Base-by-base conservation (phyloP, 1,140 invertebrate species). In the Asbolus verrucosus region DNA sequence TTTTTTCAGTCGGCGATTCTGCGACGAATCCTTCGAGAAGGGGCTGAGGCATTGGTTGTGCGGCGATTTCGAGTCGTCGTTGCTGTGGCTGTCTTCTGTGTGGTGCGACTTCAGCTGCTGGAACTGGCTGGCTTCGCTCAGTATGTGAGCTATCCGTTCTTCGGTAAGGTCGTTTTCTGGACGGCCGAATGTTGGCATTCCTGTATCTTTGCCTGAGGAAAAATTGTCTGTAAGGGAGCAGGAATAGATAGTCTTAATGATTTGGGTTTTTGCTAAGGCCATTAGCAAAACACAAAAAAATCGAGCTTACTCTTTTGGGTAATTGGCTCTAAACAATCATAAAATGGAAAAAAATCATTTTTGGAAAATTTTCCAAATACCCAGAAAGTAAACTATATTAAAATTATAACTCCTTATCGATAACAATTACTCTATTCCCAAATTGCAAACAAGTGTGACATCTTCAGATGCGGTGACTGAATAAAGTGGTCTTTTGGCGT, bases 101-200 rank as follows among this genome's bases (percentile, higher is more conserved):
- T 59, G 4, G 27, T 43, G 33, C 2, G 36, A 39, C 38, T 86
- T 83, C 59, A 71, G 62, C 11, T 72, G 73, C 71, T 86, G 85
- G 75, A 92, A 84, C 71, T 93, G 91, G 16, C 90, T 91, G 1
- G 96, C 95, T 79, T 98, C 96, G 77, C 87, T 94, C 8, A 98
- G 87, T 78, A 98, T 98, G 80, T 97, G 95, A 11, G 92, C 93
- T 62, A 98, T 92, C 65, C 96, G 87, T 77, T 98, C 96, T 77
- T 98, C 96, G 24, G 92, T 94, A 72, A 92, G 91, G 75, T 94
- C 93, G 38, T 92, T 91, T 67, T 92, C 90, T 54, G 91, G 88
- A 43, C 88, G 84, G 66, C 90, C 90, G 76, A 92, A 93, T 38
- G 89, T 85, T 67, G 91, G 89, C 81, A 92, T 87, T 59, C 90